Evolutionary conservation across 1,140 invertebrate species (phyloP), one percentile per base, ranked within the genome.

Genomic region (Drosophila ambigua): DNA sequence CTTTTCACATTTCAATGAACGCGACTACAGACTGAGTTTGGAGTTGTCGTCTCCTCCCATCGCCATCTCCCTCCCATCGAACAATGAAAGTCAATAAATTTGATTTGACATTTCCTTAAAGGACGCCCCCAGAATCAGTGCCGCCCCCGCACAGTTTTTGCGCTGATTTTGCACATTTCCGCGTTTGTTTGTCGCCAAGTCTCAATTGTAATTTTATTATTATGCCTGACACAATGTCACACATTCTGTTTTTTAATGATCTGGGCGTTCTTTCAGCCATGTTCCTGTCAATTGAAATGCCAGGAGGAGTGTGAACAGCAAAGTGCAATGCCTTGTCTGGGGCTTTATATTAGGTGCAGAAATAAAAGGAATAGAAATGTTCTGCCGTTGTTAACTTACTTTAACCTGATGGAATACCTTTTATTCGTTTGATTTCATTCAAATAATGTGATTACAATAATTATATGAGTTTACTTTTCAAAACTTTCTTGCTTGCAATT

Each of bases 51-150:
- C 52, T 67, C 63, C 53, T 28, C 43, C 46, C 15, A 44, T 63
- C 44, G 20, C 20, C 20, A 20, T 20, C 51, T 60, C 64, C 68
- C 20, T 66, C 64, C 45, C 50, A 41, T 48, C 80, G 80, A 62
- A 82, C 83, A 88, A 88, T 88, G 79, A 77, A 83, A 88, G 83
- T 88, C 83, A 88, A 88, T 88, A 88, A 88, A 88, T 88, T 88
- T 88, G 83, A 88, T 88, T 83, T 88, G 83, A 88, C 83, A 88
- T 88, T 82, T 87, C 63, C 79, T 63, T 67, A 23, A 65, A 43
- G 52, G 45, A 57, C 66, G 45, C 59, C 62, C 54, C 31, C 31
- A 35, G 31, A 35, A 35, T 35, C 31, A 9, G 31, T 35, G 31
- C 31, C 3, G 2, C 31, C 31, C 31, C 31, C 9, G 3, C 9